Conservation (phyloP, 2,888 invertebrate species). For the Tillus elongatus region DNA sequence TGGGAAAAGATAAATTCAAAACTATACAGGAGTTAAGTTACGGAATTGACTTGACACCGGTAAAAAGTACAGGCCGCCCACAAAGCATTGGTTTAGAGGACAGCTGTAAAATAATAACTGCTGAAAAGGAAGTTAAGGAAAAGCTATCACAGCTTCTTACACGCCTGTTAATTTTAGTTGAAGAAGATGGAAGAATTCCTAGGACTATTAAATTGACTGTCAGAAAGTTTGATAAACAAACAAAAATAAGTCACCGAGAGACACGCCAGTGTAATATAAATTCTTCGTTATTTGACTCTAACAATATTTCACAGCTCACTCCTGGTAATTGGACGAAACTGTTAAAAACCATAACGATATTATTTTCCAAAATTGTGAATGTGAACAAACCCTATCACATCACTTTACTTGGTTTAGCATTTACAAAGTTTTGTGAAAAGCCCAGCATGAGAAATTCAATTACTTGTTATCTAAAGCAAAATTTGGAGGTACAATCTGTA, state of each 20-base stretch:
- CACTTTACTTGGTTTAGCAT: conserved; percentile 70
- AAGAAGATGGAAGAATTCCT: conserved; percentile 71
- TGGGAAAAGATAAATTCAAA: conserved; percentile 60
- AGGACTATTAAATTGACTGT: conserved; percentile 65
- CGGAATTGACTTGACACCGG: conserved; percentile 65
- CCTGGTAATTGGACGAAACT: conserved; percentile 56
- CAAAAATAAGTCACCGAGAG: conserved; percentile 61
- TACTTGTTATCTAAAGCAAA: conserved; percentile 65
- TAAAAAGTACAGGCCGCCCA: conserved; percentile 67
- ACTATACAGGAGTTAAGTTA: conserved; percentile 60
- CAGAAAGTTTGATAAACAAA: conserved; percentile 59
- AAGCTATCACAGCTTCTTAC: conserved; percentile 60
- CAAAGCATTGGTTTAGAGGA: conserved; percentile 75
- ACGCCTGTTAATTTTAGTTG: conserved; percentile 60
- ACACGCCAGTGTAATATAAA: conserved; percentile 66
- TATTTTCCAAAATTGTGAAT: conserved; percentile 66
- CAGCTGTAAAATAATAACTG: conserved; percentile 59
- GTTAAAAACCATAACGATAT: conserved; percentile 59
- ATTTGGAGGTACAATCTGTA: conserved; percentile 69
- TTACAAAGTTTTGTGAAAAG: conserved; percentile 69
- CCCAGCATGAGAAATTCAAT: conserved; percentile 62
- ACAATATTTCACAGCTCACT: conserved; percentile 31
- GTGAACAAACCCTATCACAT: conserved; percentile 68
- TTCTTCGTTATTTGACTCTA: conserved; percentile 50
- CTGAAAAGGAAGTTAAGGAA: conserved; percentile 64